Evolutionary conservation across 2,797 vertebrate genomes (phyloP).

Genomic region (Poliocrania exsul): DNA sequence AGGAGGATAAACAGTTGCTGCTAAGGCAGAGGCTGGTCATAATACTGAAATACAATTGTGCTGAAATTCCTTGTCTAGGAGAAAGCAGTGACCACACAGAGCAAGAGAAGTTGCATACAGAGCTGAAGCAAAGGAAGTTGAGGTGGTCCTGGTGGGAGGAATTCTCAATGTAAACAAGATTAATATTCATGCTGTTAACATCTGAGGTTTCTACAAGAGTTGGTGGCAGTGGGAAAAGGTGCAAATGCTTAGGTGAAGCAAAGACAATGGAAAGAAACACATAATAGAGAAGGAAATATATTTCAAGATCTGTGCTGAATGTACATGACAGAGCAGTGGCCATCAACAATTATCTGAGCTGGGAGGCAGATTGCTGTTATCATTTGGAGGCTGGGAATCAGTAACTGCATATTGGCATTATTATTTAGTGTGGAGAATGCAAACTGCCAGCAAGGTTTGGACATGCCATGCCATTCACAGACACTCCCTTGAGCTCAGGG

Average conservation of each 20-base stretch:
- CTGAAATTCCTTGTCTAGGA: not conserved
- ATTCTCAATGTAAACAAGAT: not conserved
- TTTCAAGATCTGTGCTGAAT: not conserved
- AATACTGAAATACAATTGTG: not conserved
- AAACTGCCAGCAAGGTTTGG: not conserved
- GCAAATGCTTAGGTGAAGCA: not conserved
- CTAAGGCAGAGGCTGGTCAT: not conserved
- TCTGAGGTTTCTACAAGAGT: not conserved
- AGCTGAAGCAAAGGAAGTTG: not conserved
- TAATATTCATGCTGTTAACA: not conserved
- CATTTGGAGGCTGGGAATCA: not conserved
- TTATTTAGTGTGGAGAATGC: not conserved
- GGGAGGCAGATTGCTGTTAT: not conserved
- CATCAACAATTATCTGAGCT: not conserved
- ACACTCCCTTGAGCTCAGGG: not conserved
- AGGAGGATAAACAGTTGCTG: not conserved
- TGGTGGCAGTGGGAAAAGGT: not conserved
- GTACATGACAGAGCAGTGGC: not conserved
- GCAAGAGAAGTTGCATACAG: not conserved
- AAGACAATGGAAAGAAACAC: not conserved
- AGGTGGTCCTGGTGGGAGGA: not conserved
- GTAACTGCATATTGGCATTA: not conserved
- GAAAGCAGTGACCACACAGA: not conserved
- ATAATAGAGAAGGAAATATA: not conserved
- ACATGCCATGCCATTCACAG: not conserved